Evolutionary conservation across 2,888 invertebrate genomes (phyloP).

Genomic region (Terebella lapidaria): DNA sequence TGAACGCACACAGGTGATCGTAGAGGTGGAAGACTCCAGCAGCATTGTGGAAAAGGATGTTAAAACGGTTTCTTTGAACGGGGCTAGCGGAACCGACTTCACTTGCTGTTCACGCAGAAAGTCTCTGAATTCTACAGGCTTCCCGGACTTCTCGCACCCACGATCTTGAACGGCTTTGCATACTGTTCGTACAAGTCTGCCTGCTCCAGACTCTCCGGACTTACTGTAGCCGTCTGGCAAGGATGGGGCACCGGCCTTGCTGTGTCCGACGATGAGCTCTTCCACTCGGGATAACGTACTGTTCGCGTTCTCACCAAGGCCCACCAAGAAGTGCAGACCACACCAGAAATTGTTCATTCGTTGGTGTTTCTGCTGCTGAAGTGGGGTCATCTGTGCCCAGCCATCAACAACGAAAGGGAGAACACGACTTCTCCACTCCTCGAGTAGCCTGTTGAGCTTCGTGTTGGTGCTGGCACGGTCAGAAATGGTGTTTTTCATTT

Average conservation of each 20-base stretch:
- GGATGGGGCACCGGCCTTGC: constrained; percentile 13
- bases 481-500: constrained; percentile 11
- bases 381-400: constrained; percentile 9
- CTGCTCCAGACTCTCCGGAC: constrained; percentile 12
- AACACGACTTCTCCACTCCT: constrained; percentile 11
- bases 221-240: constrained; percentile 1
- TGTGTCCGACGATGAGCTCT: constrained; percentile 9
- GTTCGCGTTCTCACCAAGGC: constrained; percentile 19
- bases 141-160: constrained; percentile 19
- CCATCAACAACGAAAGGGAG: constrained; percentile 14
- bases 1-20: not conserved
- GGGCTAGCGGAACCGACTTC: constrained; percentile 12
- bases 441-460: constrained; percentile 12
- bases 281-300: constrained; percentile 16
- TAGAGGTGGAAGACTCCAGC: constrained; percentile 13
- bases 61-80: constrained; percentile 15
- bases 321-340: constrained; percentile 19
- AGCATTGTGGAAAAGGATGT: constrained; percentile 16
- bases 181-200: constrained; percentile 16
- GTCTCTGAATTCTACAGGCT: constrained; percentile 17
- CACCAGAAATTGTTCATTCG: constrained; percentile 20
- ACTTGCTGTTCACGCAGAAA: constrained; percentile 4
- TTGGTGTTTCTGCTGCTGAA: constrained; percentile 2
- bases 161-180: constrained; percentile 22
- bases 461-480: constrained; percentile 14